Percentiles rank a stretch among this genome's conserved stretches.
phyloP scores from a whole-genome alignment of 2,888 invertebrate species.

The Hemicrepidius hirtus region DNA sequence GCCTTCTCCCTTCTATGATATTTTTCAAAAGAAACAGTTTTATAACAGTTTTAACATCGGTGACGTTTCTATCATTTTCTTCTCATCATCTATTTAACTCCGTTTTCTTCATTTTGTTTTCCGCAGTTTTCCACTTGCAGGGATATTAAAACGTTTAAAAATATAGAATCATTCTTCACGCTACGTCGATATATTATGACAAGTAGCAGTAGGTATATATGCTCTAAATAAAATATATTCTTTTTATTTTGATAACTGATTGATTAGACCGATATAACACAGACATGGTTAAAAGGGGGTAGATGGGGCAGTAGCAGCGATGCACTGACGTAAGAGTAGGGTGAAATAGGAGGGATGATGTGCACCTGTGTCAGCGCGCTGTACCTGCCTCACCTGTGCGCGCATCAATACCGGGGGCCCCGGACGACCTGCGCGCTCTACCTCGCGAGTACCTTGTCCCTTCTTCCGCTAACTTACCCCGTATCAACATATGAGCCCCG shows the following conservation, averaged over 20 bases:
- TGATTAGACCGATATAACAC: constrained; percentile 34
- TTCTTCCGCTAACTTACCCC: constrained; percentile 33
- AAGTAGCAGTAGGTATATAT: no score
- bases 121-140: no score
- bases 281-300: constrained; percentile 12
- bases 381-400: constrained; percentile 59
- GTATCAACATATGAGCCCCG: constrained; percentile 39
- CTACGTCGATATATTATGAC: no score
- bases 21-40: no score
- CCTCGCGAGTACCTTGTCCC: constrained; percentile 47
- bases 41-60: no score
- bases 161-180: no score
- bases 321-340: constrained; percentile 53
- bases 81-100: no score
- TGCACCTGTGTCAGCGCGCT: constrained; percentile 59
- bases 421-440: constrained; percentile 57
- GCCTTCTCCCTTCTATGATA: no score
- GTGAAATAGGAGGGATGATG: constrained; percentile 50
- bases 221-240: not conserved
- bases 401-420: constrained; percentile 58
- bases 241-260: constrained; percentile 34
- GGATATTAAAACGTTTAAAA: no score
- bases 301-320: constrained; percentile 43
- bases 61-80: no score
- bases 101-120: no score